Evolutionary conservation across 2,113 vertebrate species (phyloP), one percentile per base, ranked within the genome.

Genomic region (Onychostoma macrolepis): DNA sequence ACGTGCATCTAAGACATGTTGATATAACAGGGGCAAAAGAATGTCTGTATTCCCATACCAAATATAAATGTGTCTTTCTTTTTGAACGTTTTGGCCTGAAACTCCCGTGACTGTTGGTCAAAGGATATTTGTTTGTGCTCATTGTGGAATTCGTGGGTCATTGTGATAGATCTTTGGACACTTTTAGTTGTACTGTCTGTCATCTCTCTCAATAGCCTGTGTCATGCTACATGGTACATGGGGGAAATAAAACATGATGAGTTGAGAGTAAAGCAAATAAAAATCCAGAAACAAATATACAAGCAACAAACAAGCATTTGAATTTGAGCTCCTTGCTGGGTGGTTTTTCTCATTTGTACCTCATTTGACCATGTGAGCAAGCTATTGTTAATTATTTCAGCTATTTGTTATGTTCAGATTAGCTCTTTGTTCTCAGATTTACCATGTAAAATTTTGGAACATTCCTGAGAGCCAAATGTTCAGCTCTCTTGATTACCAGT

Each of bases 51-150:
- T 81, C 79, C 58, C 58, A 43, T 43, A 30, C 15, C 38, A 45
- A 81, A 81, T 65, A 65, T 65, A 81, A 65, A 81, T 43, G 21
- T 80, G 58, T 63, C 33, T 63, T 61, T 9, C 24, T 81, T 81
- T 65, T 81, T 81, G 8, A 45, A 65, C 4, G 26, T 21, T 67
- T 81, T 81, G 36, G 58, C 58, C 13, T 26, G 41, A 41, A 81
- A 67, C 80, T 28, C n/a, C 58, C 0, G 1, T 50, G 43, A 36
- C 6, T 48, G 17, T 83, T 83, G 63, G 26, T 50, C 28, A 33
- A 83, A 83, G 9, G 5, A 30, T 71, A 65, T 82, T 45, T 82
- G 80, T 21, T 82, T 67, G 15, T 67, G 38, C 33, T 61, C 53
- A 41, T 7, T 38, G 53, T 61, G 26, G 24, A 13, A 61, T 38